phyloP scores from a whole-genome alignment of 2,113 vertebrate genomes.

The Oriolus oriolus region DNA sequence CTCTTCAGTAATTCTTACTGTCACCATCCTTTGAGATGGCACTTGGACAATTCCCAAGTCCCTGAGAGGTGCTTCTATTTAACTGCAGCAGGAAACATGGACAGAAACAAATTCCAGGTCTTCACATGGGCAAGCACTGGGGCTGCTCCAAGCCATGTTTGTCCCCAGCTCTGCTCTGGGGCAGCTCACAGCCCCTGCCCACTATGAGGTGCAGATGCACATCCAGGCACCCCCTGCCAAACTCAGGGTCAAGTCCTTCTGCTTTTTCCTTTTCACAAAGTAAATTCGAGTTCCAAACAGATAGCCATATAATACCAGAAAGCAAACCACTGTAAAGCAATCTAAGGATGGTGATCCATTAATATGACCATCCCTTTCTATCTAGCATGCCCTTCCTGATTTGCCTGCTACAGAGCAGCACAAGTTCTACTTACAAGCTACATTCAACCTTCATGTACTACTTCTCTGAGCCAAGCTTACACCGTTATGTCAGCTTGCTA shows the following conservation, averaged over 20 bases:
- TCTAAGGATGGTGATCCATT: neutral
- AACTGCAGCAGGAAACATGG: neutral
- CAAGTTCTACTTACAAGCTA: neutral
- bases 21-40: neutral
- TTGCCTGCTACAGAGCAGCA: neutral
- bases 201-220: accelerated
- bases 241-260: neutral
- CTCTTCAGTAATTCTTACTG: neutral
- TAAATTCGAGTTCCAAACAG: neutral
- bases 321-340: neutral
- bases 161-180: neutral
- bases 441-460: neutral
- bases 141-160: accelerated
- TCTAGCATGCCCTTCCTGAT: neutral
- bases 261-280: neutral
- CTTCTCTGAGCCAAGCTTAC: neutral
- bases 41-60: neutral
- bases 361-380: neutral
- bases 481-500: neutral
- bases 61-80: neutral
- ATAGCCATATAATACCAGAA: neutral
- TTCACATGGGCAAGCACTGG: neutral
- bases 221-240: accelerated
- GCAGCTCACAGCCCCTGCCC: neutral
- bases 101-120: neutral